Evolutionary conservation across 2,797 vertebrate genomes (phyloP), one percentile per base, ranked within the genome.

Genomic region (Danio albolineatus): DNA sequence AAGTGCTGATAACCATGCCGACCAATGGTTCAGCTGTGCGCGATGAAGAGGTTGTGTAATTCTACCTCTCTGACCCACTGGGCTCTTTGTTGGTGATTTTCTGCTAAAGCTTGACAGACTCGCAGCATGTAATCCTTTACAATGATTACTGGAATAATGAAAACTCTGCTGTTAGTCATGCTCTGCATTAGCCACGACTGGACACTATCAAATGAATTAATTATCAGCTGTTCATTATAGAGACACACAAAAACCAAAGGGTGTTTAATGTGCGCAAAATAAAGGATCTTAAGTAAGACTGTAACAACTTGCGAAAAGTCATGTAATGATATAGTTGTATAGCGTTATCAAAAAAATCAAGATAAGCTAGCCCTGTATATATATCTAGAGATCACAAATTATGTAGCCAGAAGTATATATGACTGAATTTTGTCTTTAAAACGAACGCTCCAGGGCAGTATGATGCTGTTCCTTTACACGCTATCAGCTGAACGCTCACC

Each of bases 1-100:
- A 80, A 49, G 9, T 38, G 56, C 39, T 76, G 64, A 70, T 76
- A 76, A 76, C 64, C 73, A 19, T 54, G 61, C 41, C 41, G 43
- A 38, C 21, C 54, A 57, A 10, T 17, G 2, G 51, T 16, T 73
- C 17, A n/a, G 46, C 36, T 65, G 54, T 49, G 36, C 21, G 73
- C 17, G 16, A 48, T 21, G 62, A 60, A 74, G 51, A 36, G 69
- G 46, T 41, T 73, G 64, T 62, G 49, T 65, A 70, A 77, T 75
- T 84, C 69, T 78, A 78, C 75, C 74, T 80, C 51, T 46, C 41
- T 81, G 79, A 81, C 79, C 75, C 76, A 36, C 54, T 78, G 53
- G 41, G 44, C 66, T 54, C 57, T 81, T 72, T 83, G 60, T 73
- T 76, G 36, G n/a, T 21, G n/a, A 51, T 72, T 77, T 28, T 78